Conservation (phyloP, 2,888 invertebrate genomes). For the Meganola albula region DNA sequence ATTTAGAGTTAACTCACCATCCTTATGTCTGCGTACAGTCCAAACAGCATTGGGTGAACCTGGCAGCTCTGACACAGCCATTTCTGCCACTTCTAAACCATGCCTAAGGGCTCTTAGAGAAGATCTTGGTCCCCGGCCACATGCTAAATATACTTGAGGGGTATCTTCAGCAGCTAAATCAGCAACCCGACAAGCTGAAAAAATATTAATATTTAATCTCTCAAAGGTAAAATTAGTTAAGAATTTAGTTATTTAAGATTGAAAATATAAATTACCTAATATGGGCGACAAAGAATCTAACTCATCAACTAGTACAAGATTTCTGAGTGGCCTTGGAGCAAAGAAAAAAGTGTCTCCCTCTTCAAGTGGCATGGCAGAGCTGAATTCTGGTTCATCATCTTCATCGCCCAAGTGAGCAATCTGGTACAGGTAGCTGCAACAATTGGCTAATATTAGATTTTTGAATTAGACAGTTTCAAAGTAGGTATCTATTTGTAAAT, state of each 20-base stretch:
- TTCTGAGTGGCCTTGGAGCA: conserved; percentile 94
- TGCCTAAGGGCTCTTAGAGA: conserved; percentile 95
- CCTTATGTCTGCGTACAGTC: conserved; percentile 97
- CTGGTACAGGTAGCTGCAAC: conserved; percentile 94
- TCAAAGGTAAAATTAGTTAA: background rate
- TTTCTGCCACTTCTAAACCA: conserved; percentile 98
- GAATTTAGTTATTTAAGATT: conserved; percentile 48
- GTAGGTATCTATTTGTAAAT: conserved; percentile 40
- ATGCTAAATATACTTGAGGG: conserved; percentile 97
- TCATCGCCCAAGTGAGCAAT: conserved; percentile 99
- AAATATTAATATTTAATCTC: conserved; percentile 17
- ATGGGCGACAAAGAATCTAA: conserved; percentile 97
- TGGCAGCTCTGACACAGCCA: conserved; percentile 99
- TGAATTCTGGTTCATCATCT: conserved; percentile 99
- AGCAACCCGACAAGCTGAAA: conserved; percentile 91
- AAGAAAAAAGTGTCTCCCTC: conserved; percentile 99
- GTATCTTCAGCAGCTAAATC: conserved; percentile 99
- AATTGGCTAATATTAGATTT: background rate
- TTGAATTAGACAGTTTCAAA: background rate
- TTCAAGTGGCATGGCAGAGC: conserved; percentile 98
- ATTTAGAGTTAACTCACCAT: conserved; percentile 83
- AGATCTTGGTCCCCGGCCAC: conserved; percentile 97
- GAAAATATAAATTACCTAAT: conserved; percentile 73
- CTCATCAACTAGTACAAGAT: conserved; percentile 97
- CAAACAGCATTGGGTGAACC: conserved; percentile 99